These are phyloP conservation scores for Hapalemur alaotrensis DNA, from an alignment of 2,797 vertebrate species.

Conservation along the genomic window DNA sequence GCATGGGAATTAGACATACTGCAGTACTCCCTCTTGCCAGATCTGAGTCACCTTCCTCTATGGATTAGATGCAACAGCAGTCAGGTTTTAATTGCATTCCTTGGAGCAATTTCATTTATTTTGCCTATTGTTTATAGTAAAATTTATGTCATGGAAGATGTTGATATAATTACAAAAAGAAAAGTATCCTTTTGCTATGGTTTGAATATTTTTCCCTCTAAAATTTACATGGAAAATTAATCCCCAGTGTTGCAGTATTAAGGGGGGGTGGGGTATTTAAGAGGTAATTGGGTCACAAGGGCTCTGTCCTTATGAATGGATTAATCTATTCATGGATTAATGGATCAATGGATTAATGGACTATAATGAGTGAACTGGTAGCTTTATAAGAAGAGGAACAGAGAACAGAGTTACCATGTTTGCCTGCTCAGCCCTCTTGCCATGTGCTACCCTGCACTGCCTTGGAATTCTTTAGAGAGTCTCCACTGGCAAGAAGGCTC, in stretches of 20 bases:
- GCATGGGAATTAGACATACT: neutral
- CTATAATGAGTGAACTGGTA: neutral
- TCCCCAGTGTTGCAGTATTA: neutral
- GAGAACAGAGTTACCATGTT: neutral
- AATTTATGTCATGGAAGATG: neutral
- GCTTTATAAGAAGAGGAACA: neutral
- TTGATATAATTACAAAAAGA: neutral
- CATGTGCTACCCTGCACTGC: neutral
- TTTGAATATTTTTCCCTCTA: neutral
- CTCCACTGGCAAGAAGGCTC: neutral
- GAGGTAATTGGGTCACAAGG: neutral
- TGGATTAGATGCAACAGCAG: neutral
- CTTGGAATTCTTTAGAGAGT: neutral
- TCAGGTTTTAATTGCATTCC: neutral
- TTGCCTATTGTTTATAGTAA: neutral
- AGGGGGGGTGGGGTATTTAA: neutral
- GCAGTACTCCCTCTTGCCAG: neutral
- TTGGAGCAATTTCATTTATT: neutral
- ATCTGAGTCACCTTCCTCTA: conserved; percentile 11
- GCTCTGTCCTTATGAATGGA: neutral
- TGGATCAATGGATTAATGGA: neutral
- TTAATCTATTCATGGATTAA: neutral
- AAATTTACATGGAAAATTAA: neutral
- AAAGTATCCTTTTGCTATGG: neutral
- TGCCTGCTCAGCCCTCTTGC: neutral